phyloP scores from a whole-genome alignment of 2,797 vertebrate species.

The Apodemus agrarius region DNA sequence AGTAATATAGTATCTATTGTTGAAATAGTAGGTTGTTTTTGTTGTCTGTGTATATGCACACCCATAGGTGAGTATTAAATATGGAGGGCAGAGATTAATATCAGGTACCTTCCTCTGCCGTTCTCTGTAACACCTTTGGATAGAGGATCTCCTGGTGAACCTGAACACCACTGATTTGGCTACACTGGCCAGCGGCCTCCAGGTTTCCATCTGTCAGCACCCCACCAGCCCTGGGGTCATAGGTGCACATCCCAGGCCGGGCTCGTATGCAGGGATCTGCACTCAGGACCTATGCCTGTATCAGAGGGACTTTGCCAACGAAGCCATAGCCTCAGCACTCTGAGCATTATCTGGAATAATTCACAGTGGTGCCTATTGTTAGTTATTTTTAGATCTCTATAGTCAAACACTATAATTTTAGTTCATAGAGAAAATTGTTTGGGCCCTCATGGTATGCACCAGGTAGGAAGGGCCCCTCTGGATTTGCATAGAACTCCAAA shows the following conservation, averaged over 20 bases:
- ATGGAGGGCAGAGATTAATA: neutral
- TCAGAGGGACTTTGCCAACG: neutral
- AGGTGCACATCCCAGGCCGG: neutral
- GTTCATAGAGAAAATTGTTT: conserved; percentile 28
- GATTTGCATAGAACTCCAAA: neutral
- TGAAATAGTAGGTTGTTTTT: neutral
- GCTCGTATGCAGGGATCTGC: neutral
- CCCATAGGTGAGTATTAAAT: neutral
- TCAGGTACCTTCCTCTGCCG: neutral
- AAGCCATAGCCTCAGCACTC: neutral
- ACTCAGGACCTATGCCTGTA: neutral
- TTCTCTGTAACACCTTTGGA: neutral
- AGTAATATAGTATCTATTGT: neutral
- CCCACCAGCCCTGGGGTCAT: neutral
- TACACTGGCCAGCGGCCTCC: neutral
- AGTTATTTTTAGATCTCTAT: conserved; percentile 39
- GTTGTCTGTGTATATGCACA: neutral
- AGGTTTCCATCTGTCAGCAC: neutral
- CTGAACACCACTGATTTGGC: neutral
- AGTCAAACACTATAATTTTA: conserved; percentile 35
- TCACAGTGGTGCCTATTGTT: conserved; percentile 32
- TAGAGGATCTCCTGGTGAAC: neutral
- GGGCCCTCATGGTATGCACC: neutral
- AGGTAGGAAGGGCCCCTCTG: neutral
- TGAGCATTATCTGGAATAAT: conserved; percentile 65